A percentile compares a stretch with the other conserved stretches of the same genome.
Evolutionary conservation across 2,797 vertebrate species (phyloP).

Genomic region (Cephalopachus bancanus): DNA sequence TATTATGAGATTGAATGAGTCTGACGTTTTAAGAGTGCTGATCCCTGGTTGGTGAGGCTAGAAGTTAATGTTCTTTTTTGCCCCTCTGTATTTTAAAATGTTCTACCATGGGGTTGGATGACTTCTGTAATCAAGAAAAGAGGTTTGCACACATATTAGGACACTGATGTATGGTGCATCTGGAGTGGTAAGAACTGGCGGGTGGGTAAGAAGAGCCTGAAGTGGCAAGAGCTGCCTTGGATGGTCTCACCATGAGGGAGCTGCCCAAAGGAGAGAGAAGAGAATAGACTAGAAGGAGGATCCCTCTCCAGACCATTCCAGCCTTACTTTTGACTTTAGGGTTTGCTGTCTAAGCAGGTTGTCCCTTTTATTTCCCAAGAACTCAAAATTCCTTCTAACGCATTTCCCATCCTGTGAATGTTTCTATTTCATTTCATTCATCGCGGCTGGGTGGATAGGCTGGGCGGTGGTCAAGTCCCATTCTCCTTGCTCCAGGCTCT

Average conservation of each 20-base stretch:
- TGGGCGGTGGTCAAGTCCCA: background rate
- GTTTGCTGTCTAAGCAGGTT: background rate
- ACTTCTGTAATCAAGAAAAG: slow-evolving; percentile 7
- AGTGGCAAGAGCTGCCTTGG: background rate
- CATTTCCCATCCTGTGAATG: background rate
- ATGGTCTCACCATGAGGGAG: background rate
- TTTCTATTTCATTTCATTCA: background rate
- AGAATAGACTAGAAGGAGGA: background rate
- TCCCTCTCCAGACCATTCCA: background rate
- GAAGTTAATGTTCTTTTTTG: background rate
- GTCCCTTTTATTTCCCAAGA: slow-evolving; percentile 25
- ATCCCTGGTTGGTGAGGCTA: background rate
- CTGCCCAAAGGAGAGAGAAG: background rate
- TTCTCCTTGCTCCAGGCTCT: slow-evolving; percentile 7
- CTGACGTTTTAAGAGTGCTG: background rate
- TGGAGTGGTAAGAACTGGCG: background rate
- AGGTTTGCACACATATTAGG: background rate
- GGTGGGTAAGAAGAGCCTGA: background rate
- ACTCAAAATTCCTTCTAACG: background rate
- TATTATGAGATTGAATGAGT: background rate
- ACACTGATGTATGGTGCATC: background rate
- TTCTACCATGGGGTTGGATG: background rate
- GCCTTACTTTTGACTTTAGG: background rate
- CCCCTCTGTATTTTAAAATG: background rate
- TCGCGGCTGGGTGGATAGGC: background rate